Base-by-base conservation (phyloP, 2,113 vertebrate genomes). In the Beaufortia kweichowensis region DNA sequence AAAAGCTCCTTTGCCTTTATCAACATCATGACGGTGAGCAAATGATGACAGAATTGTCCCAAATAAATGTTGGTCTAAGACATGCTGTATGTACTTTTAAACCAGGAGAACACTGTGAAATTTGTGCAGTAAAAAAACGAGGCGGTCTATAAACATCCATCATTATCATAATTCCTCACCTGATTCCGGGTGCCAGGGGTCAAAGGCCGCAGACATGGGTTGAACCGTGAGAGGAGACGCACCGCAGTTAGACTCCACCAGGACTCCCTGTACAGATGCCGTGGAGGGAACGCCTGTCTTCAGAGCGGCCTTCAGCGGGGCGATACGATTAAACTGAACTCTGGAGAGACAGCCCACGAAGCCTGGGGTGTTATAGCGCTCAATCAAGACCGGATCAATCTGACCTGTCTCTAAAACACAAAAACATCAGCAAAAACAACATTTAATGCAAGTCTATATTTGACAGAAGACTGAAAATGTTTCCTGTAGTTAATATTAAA, bases 181-280 rank as follows among this genome's bases (percentile, higher is more conserved):
- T 84, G 94, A 92, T 77, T 97, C 93, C 64, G 94, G 81, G 83
- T 96, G 95, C 97, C 96, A 99, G 0, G 95, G 96, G 87, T 99
- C 94, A 0, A 93, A 94, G 64, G 92, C 93, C 0, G 93, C 92
- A 0, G 94, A 93, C 93, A 97, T 94, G 76, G 96, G 95, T 29
- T 94, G 92, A 65, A 98, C 94, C 46, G 95, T 98, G 75, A 97
- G 90, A 0, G 97, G 96, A 23, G 94, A 94, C 0, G 97, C 95
- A 59, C 96, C 96, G 7, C 97, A 99, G 86, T 98, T 99, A 82
- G 97, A 99, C 57, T 97, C 95, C 17, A 99, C 95, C 79, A 99
- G 89, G 26, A 96, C 94, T 10, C 96, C 97, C 77, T 95, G 92
- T 60, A 94, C 86, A 82, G 92, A 91, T 64, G 96, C 92, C 2